Conservation (phyloP, 2,888 invertebrate genomes). For the Hypena proboscidalis region DNA sequence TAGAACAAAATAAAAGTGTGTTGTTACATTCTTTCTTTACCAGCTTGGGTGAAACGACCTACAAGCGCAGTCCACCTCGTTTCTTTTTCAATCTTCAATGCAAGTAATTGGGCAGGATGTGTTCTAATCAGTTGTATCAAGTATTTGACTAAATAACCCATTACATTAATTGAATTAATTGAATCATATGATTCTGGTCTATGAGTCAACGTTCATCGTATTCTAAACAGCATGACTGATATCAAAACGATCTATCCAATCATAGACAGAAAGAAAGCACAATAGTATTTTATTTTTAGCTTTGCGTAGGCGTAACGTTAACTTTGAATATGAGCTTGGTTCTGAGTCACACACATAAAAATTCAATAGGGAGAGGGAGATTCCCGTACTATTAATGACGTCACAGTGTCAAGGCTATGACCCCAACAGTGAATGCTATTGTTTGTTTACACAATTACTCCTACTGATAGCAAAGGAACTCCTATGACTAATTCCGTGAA, state of each 20-base stretch:
- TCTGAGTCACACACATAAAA: conserved; percentile 18
- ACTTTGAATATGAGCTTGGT: background rate
- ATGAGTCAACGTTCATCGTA: too few relatives aligned
- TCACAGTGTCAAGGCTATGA: conserved; percentile 23
- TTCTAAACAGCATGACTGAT: background rate
- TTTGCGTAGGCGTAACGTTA: background rate
- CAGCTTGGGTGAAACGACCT: too few relatives aligned
- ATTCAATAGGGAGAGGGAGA: conserved; percentile 9
- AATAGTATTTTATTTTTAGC: conserved; percentile 3
- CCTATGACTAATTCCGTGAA: background rate
- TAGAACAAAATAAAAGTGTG: too few relatives aligned
- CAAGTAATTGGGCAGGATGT: too few relatives aligned
- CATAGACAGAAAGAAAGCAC: background rate
- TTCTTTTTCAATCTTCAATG: too few relatives aligned
- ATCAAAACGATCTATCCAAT: background rate
- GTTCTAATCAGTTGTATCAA: too few relatives aligned
- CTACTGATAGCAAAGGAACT: conserved; percentile 6
- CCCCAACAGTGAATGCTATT: conserved; percentile 13
- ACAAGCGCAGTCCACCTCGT: too few relatives aligned
- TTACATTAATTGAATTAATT: too few relatives aligned
- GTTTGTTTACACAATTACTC: conserved; percentile 16
- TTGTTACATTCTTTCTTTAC: too few relatives aligned
- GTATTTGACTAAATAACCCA: too few relatives aligned
- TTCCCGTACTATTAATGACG: conserved; percentile 27
- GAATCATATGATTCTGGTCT: too few relatives aligned